Evolutionary conservation across 1,140 invertebrate genomes (phyloP).

Genomic region (Zaprionus inermis): DNA sequence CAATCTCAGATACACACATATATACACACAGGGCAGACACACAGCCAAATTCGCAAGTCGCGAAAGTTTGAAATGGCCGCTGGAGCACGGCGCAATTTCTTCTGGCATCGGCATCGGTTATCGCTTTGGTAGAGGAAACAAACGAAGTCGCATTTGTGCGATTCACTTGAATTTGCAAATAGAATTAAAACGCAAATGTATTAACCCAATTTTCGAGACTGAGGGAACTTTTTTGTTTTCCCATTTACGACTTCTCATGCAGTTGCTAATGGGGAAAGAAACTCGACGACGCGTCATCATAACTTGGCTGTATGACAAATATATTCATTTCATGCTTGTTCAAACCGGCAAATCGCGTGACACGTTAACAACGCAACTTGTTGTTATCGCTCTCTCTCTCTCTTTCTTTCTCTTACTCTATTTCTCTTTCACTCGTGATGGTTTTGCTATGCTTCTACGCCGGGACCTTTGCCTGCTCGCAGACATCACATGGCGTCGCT

Average conservation of each 20-base stretch:
- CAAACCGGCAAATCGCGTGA: conserved; percentile 76
- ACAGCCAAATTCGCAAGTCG: conserved; percentile 42
- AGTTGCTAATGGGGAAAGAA: conserved; percentile 61
- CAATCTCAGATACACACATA: not conserved
- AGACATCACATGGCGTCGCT: conserved; percentile 32
- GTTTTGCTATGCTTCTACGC: conserved; percentile 11
- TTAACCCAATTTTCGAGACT: conserved; percentile 57
- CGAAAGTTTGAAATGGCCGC: conserved; percentile 66
- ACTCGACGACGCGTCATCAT: conserved; percentile 57
- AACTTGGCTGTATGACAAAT: conserved; percentile 75
- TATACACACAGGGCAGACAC: conserved; percentile 1
- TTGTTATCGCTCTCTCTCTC: conserved; percentile 12
- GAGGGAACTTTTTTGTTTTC: conserved; percentile 28
- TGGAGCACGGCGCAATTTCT: conserved; percentile 52
- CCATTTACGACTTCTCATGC: conserved; percentile 19
- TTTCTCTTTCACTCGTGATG: not conserved
- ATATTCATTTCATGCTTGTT: conserved; percentile 79
- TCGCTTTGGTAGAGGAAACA: conserved; percentile 34
- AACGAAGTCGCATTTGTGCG: conserved; percentile 53
- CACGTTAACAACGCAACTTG: conserved; percentile 67
- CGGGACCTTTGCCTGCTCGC: conserved; percentile 10
- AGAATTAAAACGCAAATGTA: conserved; percentile 69
- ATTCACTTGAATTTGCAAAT: conserved; percentile 70
- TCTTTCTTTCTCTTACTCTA: not conserved
- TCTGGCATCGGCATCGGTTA: conserved; percentile 61